Conservation (phyloP, 1,140 invertebrate genomes). For the Macrosteles quadrilineatus region DNA sequence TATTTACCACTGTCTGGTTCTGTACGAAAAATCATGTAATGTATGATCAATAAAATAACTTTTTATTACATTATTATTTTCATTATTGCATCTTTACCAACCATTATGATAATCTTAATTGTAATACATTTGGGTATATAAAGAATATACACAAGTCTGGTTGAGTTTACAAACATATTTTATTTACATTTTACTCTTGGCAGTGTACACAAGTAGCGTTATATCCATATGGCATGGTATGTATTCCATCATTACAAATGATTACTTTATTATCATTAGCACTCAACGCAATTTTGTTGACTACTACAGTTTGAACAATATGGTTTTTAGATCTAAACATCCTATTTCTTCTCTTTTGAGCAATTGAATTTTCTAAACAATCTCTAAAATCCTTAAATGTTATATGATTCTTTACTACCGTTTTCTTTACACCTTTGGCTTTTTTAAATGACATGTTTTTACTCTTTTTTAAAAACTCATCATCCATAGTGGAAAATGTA, state of each 20-base stretch:
- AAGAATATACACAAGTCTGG: no score
- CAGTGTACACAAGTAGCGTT: not conserved
- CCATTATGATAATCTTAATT: no score
- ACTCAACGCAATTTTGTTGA: constrained; percentile 32
- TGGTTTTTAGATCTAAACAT: constrained; percentile 33
- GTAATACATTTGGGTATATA: no score
- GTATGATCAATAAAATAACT: no score
- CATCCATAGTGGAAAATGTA: constrained; percentile 39
- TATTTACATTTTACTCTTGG: no score
- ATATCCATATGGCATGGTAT: constrained; percentile 35
- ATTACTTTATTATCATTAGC: constrained; percentile 35
- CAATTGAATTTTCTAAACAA: constrained; percentile 25
- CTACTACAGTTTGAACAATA: constrained; percentile 28
- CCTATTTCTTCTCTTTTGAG: constrained; percentile 15
- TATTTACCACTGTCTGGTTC: not conserved
- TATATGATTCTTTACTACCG: constrained; percentile 35
- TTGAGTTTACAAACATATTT: no score
- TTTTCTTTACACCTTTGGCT: constrained; percentile 43
- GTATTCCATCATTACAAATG: constrained; percentile 27
- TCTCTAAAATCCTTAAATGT: constrained; percentile 34
- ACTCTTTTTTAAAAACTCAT: constrained; percentile 29
- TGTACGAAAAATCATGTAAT: constrained; percentile 5
- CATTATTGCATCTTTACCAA: no score
- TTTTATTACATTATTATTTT: no score
- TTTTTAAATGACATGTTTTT: constrained; percentile 35